phyloP scores from a whole-genome alignment of 2,113 vertebrate genomes.

The Butorides virescens region DNA sequence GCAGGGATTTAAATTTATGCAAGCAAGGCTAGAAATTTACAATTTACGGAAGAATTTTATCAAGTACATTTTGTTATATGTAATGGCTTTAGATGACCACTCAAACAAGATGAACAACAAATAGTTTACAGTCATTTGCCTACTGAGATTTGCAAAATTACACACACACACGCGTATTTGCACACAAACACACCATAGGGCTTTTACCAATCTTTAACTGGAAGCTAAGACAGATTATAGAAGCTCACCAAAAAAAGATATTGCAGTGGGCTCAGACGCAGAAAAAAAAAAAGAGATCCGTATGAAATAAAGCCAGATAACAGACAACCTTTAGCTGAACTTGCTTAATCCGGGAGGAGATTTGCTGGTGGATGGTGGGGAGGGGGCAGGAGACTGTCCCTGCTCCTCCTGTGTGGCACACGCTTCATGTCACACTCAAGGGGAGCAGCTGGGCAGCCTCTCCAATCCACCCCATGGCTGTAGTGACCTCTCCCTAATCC shows the following conservation, averaged over 20 bases:
- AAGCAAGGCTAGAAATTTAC: not conserved
- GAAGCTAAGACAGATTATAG: not conserved
- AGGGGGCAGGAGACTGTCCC: not conserved
- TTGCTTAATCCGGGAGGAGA: slow-evolving; percentile 6
- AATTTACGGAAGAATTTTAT: not conserved
- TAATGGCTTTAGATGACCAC: not conserved
- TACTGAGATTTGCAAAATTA: not conserved
- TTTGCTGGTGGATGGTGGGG: not conserved
- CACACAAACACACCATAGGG: not conserved
- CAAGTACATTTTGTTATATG: not conserved
- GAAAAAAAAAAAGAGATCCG: not conserved
- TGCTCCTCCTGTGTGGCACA: not conserved
- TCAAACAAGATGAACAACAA: not conserved
- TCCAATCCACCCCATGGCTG: not conserved
- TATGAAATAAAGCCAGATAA: not conserved
- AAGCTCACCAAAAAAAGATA: not conserved
- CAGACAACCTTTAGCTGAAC: not conserved
- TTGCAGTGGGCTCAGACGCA: not conserved
- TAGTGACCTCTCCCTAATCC: not conserved
- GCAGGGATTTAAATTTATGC: not conserved
- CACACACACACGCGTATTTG: not conserved
- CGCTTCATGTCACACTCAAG: not conserved
- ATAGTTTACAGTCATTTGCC: not conserved
- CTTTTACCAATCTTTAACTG: not conserved
- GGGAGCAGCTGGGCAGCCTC: not conserved